phyloP scores from a whole-genome alignment of 2,797 vertebrate species.

The Harpagifer antarcticus region DNA sequence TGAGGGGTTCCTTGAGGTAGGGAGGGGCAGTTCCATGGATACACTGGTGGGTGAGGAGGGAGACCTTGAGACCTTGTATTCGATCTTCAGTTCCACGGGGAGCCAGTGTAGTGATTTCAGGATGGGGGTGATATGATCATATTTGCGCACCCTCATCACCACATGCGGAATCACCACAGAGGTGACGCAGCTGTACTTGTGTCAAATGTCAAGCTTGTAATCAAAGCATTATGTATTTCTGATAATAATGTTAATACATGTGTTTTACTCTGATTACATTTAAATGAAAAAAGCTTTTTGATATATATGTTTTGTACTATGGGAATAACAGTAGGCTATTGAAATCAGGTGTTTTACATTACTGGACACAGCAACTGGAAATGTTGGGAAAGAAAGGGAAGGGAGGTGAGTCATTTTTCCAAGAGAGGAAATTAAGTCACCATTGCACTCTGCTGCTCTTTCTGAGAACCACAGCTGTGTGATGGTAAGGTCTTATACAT shows the following conservation, averaged over 20 bases:
- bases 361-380: slow-evolving; percentile 10
- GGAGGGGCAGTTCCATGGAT: too few species aligned
- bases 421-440: neutral
- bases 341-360: neutral
- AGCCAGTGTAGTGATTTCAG: too few species aligned
- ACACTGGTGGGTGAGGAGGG: too few species aligned
- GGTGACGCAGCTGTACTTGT: slow-evolving; percentile 2
- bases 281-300: slow-evolving; percentile 16
- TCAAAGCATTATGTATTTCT: neutral
- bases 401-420: slow-evolving; percentile 15
- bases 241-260: slow-evolving; percentile 1
- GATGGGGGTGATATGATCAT: too few species aligned
- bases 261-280: slow-evolving; percentile 15
- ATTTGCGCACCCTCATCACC: too few species aligned
- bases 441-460: neutral
- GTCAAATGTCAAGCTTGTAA: neutral
- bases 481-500: neutral
- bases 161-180: too few species aligned
- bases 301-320: neutral
- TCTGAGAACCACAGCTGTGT: neutral
- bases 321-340: neutral
- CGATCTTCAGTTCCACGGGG: too few species aligned
- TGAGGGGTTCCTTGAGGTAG: too few species aligned
- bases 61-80: too few species aligned
- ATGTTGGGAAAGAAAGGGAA: slow-evolving; percentile 18